Percentiles rank a stretch among this genome's conserved stretches.
Evolutionary conservation across 1,140 invertebrate species (phyloP).

Genomic region (Babylonia areolata): DNA sequence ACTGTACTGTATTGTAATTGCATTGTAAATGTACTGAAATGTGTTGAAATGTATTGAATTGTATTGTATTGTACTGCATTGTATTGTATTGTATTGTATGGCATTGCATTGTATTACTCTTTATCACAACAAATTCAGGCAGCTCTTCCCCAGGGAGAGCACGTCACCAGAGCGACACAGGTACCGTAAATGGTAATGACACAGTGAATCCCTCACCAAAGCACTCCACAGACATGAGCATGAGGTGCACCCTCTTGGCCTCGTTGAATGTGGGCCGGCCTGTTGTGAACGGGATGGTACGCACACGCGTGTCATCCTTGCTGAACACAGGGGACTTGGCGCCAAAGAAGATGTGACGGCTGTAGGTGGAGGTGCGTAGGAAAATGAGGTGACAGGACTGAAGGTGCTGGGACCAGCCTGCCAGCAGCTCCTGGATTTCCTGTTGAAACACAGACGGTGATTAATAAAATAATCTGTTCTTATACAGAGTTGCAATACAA

Average conservation of each 20-base stretch:
- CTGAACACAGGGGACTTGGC: slow-evolving; percentile 83
- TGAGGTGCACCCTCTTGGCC: slow-evolving; percentile 85
- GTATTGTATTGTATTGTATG: no score
- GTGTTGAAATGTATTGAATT: no score
- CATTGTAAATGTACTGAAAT: no score
- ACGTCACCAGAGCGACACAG: not conserved
- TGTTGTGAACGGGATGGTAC: slow-evolving; percentile 89
- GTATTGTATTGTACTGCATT: no score
- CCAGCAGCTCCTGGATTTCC: slow-evolving; percentile 87
- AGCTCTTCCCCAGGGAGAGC: no score
- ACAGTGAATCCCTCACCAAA: slow-evolving; percentile 81
- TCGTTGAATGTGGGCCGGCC: slow-evolving; percentile 88
- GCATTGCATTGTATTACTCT: no score
- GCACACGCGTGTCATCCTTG: slow-evolving; percentile 83
- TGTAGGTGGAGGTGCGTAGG: slow-evolving; percentile 86
- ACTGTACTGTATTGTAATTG: no score
- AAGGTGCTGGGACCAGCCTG: slow-evolving; percentile 83
- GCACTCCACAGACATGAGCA: slow-evolving; percentile 84
- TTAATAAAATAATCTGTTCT: no score
- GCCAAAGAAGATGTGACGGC: slow-evolving; percentile 85
- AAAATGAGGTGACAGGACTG: slow-evolving; percentile 85
- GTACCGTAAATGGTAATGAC: no score
- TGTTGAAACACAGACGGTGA: no score
- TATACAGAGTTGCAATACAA: no score
- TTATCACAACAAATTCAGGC: no score